Evolutionary conservation across 2,797 vertebrate genomes (phyloP).

Genomic region (Acrossocheilus fasciatus): DNA sequence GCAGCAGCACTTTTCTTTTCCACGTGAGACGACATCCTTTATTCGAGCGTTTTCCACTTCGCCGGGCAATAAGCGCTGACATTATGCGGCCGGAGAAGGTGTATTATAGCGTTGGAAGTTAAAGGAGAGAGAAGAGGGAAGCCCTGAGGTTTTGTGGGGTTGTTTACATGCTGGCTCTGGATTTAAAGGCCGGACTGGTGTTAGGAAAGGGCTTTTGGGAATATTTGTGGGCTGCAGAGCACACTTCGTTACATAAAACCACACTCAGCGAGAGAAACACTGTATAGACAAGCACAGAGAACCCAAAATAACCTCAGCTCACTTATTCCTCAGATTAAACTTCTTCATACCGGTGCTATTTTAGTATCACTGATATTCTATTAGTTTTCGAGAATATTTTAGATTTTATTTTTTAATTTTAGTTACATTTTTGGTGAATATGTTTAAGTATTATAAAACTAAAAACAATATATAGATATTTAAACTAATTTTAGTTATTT

Average conservation of each 20-base stretch:
- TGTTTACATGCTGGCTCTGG: slow-evolving; percentile 23
- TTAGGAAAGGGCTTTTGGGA: slow-evolving; percentile 18
- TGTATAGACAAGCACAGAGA: slow-evolving; percentile 5
- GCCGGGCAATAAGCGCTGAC: background rate
- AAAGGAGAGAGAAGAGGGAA: background rate
- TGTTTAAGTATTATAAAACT: too few species aligned
- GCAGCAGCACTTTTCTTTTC: slow-evolving; percentile 24
- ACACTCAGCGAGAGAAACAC: background rate
- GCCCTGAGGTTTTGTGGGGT: background rate
- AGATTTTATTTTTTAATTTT: background rate
- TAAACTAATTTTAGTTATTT: too few species aligned
- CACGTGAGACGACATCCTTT: slow-evolving; percentile 32
- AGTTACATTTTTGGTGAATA: background rate
- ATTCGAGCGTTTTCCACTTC: slow-evolving; percentile 25
- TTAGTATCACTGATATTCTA: background rate
- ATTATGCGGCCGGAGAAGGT: background rate
- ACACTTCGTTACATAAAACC: slow-evolving; percentile 22
- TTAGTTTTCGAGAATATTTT: background rate
- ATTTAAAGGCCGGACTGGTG: slow-evolving; percentile 2
- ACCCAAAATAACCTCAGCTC: background rate
- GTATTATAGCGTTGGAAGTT: background rate
- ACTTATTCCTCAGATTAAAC: background rate
- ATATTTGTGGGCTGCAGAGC: slow-evolving; percentile 8
- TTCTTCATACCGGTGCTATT: background rate
- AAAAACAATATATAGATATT: too few species aligned